phyloP scores from a whole-genome alignment of 2,888 invertebrate species.

The Drosophila pseudotakahashii region DNA sequence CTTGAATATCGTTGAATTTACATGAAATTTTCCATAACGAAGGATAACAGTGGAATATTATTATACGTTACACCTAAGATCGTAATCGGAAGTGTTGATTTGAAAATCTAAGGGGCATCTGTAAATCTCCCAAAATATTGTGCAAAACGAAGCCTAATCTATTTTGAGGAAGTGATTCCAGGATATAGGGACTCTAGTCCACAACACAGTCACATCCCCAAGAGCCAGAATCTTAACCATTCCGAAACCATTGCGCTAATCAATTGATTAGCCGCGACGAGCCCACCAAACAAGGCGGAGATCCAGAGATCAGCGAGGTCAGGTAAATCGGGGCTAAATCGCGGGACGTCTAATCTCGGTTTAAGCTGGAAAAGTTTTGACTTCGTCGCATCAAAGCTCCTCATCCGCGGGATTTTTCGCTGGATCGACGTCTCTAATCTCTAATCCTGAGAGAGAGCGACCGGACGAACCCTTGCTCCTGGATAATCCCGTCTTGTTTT shows the following conservation, averaged over 20 bases:
- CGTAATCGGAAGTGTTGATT: neutral
- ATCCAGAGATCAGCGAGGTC: constrained; percentile 11
- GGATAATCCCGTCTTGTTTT: constrained; percentile 39
- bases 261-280: constrained; percentile 53
- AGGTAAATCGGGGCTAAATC: constrained; percentile 4
- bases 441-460: constrained; percentile 6
- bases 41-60: neutral
- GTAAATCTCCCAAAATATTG: constrained; percentile 18
- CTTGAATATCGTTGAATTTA: neutral
- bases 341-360: constrained; percentile 8
- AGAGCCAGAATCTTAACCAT: neutral
- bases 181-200: neutral
- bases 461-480: neutral
- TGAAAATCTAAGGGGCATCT: too few relatives aligned
- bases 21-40: neutral
- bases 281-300: constrained; percentile 57
- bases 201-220: constrained; percentile 27
- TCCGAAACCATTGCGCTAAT: constrained; percentile 36
- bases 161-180: constrained; percentile 5
- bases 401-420: constrained; percentile 38
- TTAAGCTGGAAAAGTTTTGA: constrained; percentile 52
- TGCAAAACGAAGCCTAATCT: constrained; percentile 31
- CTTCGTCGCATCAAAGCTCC: constrained; percentile 68
- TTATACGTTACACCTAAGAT: neutral
- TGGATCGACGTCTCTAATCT: constrained; percentile 33